Conservation (phyloP, 1,140 invertebrate genomes). For the Lerema accius region DNA sequence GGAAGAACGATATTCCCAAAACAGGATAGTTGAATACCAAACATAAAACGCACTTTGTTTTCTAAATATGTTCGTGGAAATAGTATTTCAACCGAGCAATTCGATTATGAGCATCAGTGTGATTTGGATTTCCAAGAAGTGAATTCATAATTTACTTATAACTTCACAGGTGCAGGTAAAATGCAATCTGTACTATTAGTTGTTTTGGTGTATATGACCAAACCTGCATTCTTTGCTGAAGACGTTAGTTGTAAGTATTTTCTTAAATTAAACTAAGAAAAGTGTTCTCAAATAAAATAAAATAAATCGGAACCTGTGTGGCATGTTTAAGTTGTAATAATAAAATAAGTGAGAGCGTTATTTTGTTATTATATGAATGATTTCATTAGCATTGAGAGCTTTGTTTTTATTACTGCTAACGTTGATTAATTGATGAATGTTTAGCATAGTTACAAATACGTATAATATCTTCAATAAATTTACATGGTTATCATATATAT, state of each 20-base stretch:
- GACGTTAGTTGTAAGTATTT: constrained; percentile 47
- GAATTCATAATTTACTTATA: not conserved
- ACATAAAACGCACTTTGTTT: constrained; percentile 25
- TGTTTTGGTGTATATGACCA: constrained; percentile 15
- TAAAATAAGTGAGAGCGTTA: too few relatives aligned
- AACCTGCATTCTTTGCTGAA: constrained; percentile 33
- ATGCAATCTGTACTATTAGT: constrained; percentile 10
- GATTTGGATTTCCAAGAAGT: constrained; percentile 12
- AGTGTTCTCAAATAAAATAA: too few relatives aligned
- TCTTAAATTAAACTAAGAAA: too few relatives aligned
- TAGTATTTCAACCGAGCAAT: constrained; percentile 19
- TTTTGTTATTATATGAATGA: too few relatives aligned
- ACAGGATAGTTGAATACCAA: constrained; percentile 22
- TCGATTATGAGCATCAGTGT: constrained; percentile 25
- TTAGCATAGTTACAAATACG: too few relatives aligned
- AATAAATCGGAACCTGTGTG: too few relatives aligned
- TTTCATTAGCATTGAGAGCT: too few relatives aligned
- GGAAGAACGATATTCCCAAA: constrained; percentile 36
- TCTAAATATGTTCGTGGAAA: constrained; percentile 22
- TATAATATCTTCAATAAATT: too few relatives aligned
- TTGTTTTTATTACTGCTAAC: too few relatives aligned
- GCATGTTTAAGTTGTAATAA: too few relatives aligned
- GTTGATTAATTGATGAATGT: too few relatives aligned
- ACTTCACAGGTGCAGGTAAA: constrained; percentile 8
- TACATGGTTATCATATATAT: too few relatives aligned